Percentiles rank a stretch among this genome's conserved stretches.
Evolutionary conservation across 2,888 invertebrate species (phyloP).

Genomic region (Gymnoscelis rufifasciata): DNA sequence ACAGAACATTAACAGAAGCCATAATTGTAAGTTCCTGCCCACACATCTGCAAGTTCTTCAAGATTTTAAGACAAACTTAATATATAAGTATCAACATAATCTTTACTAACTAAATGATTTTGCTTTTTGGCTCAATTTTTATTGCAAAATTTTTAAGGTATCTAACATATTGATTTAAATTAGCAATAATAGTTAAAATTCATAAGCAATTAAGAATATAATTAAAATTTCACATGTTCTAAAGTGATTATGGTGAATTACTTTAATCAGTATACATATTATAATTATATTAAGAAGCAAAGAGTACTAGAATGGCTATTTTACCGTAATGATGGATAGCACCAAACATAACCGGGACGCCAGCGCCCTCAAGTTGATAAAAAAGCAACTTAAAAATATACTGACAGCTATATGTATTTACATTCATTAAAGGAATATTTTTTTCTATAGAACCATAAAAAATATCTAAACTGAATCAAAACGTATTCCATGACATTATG

Average conservation of each 20-base stretch:
- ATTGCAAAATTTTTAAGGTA: not conserved
- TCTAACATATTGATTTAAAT: not conserved
- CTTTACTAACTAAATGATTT: not conserved
- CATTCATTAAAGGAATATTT: too few species aligned
- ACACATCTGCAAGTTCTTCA: too few species aligned
- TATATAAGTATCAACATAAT: not conserved
- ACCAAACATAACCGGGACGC: constrained; percentile 10
- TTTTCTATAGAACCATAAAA: too few species aligned
- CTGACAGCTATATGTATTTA: too few species aligned
- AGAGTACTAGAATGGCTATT: not conserved
- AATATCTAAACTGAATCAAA: too few species aligned
- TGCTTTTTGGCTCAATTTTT: not conserved
- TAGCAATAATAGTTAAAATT: not conserved
- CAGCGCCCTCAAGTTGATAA: not conserved
- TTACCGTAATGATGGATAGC: constrained; percentile 3
- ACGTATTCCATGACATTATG: too few species aligned
- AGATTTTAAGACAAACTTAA: too few species aligned
- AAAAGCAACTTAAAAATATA: too few species aligned
- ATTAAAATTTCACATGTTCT: not conserved
- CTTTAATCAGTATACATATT: not conserved
- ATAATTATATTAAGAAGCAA: not conserved
- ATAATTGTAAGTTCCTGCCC: too few species aligned
- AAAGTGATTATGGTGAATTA: too few species aligned
- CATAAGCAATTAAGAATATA: not conserved
- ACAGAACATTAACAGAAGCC: not conserved